Evolutionary conservation across 2,888 invertebrate species (phyloP), one percentile per base, ranked within the genome.

Genomic region (Folsomia candida): DNA sequence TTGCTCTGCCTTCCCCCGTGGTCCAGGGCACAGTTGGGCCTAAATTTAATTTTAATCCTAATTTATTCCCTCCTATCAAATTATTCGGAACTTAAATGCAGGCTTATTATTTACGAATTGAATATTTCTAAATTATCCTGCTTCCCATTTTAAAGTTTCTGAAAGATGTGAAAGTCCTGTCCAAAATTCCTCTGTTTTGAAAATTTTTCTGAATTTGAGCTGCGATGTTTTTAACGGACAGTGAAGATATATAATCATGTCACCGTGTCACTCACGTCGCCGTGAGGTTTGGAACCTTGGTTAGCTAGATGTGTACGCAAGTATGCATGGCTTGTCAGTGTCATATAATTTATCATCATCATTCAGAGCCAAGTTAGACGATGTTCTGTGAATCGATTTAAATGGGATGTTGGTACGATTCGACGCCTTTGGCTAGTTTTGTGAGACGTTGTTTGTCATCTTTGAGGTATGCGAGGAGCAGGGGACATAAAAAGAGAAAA

Each of bases 391-490:
- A 37, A 37, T 37, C 37, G 37, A 37, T 37, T 37, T 37, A 37
- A 37, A 37, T 37, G 4, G 37, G 37, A 37, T 37, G 37, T 37
- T 37, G 4, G 37, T 37, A 37, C 14, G 37, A 37, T 37, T 37
- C 37, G 14, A 37, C 37, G 37, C 37, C 14, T 37, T 37, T 37
- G 37, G 37, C 37, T 37, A 37, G 37, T 37, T 37, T 37, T 37
- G 6, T 14, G 14, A 37, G 29, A 54, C 26, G 54, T 57, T 57
- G 57, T 63, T 69, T 70, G 66, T 70, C 66, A 67, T 25, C 37
- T 37, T 37, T 14, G 4, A 37, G 37, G 14, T 14, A 37, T n/a
- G n/a, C n/a, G 37, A 37, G 14, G 6, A 37, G 37, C 37, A 37
- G 6, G 37, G 37, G 37, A 14, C 6, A 37, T 14, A 14, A 37